Evolutionary conservation across 2,888 invertebrate species (phyloP).

Genomic region (Ectropis crepuscularia): DNA sequence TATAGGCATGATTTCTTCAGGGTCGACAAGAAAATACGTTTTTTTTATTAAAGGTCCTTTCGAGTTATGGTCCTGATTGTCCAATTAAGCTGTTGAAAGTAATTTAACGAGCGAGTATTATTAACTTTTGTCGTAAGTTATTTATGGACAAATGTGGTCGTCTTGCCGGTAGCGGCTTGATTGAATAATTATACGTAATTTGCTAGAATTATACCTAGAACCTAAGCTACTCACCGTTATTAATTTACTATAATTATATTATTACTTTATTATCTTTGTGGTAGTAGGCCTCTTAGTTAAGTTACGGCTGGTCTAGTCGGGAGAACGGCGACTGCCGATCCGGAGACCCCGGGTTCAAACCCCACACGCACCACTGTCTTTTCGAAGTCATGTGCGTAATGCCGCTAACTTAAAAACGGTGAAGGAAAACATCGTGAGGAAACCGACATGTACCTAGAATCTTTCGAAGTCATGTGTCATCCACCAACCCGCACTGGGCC

Average conservation of each 20-base stretch:
- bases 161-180: conserved; percentile 4
- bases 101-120: conserved; percentile 14
- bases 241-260: neutral
- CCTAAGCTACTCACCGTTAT: neutral
- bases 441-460: too few species aligned
- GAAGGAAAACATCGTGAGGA: too few species aligned
- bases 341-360: too few species aligned
- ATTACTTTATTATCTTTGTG: too few species aligned
- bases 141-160: conserved; percentile 4
- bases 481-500: too few species aligned
- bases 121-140: conserved; percentile 4
- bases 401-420: too few species aligned
- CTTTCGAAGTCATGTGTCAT: too few species aligned
- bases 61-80: conserved; percentile 19
- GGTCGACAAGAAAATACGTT: conserved; percentile 18
- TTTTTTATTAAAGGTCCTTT: conserved; percentile 19
- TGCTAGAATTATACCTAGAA: neutral
- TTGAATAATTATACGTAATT: conserved; percentile 25
- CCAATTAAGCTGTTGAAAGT: conserved; percentile 28
- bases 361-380: too few species aligned
- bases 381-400: too few species aligned
- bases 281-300: too few species aligned
- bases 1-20: conserved; percentile 8
- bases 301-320: too few species aligned
- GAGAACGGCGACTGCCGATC: too few species aligned